phyloP scores from a whole-genome alignment of 2,797 vertebrate genomes.

The Acrossocheilus fasciatus region DNA sequence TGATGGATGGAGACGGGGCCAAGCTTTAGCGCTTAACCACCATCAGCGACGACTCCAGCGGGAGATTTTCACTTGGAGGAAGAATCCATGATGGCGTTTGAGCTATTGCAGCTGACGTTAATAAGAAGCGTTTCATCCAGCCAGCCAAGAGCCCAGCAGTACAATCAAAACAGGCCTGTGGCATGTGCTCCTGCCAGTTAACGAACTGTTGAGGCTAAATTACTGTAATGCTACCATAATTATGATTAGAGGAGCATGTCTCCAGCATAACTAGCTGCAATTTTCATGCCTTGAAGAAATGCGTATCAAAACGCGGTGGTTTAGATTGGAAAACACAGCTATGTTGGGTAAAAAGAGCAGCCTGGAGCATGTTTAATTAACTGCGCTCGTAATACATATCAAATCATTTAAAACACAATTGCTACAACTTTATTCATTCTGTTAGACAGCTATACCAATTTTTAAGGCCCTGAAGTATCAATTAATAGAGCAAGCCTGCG shows the following conservation, averaged over 20 bases:
- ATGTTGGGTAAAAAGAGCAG: neutral
- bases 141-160: slow-evolving; percentile 33
- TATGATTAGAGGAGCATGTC: slow-evolving; percentile 48
- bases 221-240: slow-evolving; percentile 53
- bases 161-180: slow-evolving; percentile 68
- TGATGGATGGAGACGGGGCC: slow-evolving; percentile 35
- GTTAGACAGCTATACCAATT: neutral
- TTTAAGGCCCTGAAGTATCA: slow-evolving; percentile 13
- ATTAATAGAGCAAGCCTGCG: neutral
- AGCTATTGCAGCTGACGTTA: slow-evolving; percentile 39
- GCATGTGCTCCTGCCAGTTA: slow-evolving; percentile 58
- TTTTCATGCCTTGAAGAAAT: slow-evolving; percentile 55
- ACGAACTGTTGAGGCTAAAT: slow-evolving; percentile 44
- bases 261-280: slow-evolving; percentile 39
- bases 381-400: neutral
- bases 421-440: neutral
- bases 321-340: slow-evolving; percentile 17
- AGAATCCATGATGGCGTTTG: slow-evolving; percentile 33
- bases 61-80: slow-evolving; percentile 21
- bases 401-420: slow-evolving; percentile 13
- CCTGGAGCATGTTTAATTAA: slow-evolving; percentile 18
- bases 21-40: slow-evolving; percentile 6
- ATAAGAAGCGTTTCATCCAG: slow-evolving; percentile 34
- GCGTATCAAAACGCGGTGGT: slow-evolving; percentile 25
- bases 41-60: neutral